Evolutionary conservation across 2,888 invertebrate species (phyloP).

Genomic region (Nasonovia ribisnigri): DNA sequence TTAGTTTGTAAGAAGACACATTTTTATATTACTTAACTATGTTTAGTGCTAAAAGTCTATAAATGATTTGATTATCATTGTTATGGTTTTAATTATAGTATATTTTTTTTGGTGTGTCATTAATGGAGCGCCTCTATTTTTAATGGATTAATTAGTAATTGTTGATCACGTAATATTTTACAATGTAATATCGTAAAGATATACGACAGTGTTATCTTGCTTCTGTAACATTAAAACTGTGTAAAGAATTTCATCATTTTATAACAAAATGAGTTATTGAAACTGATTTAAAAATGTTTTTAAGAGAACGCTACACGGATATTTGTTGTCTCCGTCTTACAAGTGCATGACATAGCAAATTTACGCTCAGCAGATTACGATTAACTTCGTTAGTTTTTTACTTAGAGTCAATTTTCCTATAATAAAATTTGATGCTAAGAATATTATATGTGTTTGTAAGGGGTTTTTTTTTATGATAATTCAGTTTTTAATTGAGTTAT

Average conservation of each 20-base stretch:
- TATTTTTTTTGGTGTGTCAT: not conserved
- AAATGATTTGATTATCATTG: not conserved
- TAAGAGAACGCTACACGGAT: too few relatives aligned
- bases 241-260: conserved; percentile 2
- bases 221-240: conserved; percentile 4
- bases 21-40: not conserved
- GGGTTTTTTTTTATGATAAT: too few relatives aligned
- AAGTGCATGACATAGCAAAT: too few relatives aligned
- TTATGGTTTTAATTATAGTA: not conserved
- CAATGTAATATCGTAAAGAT: not conserved
- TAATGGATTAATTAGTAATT: conserved; percentile 22
- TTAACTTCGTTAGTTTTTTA: too few relatives aligned
- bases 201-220: not conserved
- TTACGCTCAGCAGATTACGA: too few relatives aligned
- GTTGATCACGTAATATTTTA: not conserved
- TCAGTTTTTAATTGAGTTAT: too few relatives aligned
- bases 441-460: too few relatives aligned
- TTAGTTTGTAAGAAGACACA: not conserved
- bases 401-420: too few relatives aligned
- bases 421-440: too few relatives aligned
- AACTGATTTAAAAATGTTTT: too few relatives aligned
- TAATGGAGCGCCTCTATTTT: not conserved
- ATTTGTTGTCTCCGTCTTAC: too few relatives aligned
- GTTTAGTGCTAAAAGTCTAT: not conserved
- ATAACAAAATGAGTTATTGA: not conserved